phyloP scores from a whole-genome alignment of 2,113 vertebrate genomes.

The Muscicapa adusta region DNA sequence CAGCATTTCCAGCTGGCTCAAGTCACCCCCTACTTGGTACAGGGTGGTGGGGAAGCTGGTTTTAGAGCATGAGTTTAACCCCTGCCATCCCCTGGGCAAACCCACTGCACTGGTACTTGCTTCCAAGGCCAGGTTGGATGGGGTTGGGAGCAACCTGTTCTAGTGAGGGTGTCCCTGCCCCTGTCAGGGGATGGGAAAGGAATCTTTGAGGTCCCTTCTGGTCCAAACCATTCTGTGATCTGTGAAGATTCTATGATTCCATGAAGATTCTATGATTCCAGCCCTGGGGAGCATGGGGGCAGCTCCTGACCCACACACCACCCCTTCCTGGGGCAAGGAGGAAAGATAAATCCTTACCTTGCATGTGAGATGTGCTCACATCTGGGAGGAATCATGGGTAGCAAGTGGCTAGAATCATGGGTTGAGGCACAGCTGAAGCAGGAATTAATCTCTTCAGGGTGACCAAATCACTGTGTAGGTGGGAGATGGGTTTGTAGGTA shows the following conservation, averaged over 20 bases:
- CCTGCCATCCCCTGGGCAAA: neutral
- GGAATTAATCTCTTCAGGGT: neutral
- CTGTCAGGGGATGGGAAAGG: neutral
- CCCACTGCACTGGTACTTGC: neutral
- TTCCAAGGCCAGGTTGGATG: neutral
- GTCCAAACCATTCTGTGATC: neutral
- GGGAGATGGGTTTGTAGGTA: neutral
- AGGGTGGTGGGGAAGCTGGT: neutral
- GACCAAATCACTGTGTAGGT: neutral
- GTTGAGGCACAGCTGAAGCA: neutral
- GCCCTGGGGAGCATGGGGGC: neutral
- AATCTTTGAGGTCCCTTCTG: neutral
- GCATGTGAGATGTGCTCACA: accelerated
- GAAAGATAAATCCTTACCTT: neutral
- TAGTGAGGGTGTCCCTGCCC: neutral
- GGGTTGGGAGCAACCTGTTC: neutral
- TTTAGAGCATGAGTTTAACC: neutral
- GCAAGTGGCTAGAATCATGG: neutral
- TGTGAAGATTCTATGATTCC: neutral
- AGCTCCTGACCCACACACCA: neutral
- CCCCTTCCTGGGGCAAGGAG: neutral
- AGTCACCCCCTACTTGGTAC: neutral
- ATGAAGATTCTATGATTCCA: neutral
- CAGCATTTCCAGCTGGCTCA: neutral
- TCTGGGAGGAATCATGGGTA: neutral